A percentile compares a stretch with the other conserved stretches of the same genome.
Evolutionary conservation across 2,797 vertebrate species (phyloP).

Genomic region (Agapornis canus): DNA sequence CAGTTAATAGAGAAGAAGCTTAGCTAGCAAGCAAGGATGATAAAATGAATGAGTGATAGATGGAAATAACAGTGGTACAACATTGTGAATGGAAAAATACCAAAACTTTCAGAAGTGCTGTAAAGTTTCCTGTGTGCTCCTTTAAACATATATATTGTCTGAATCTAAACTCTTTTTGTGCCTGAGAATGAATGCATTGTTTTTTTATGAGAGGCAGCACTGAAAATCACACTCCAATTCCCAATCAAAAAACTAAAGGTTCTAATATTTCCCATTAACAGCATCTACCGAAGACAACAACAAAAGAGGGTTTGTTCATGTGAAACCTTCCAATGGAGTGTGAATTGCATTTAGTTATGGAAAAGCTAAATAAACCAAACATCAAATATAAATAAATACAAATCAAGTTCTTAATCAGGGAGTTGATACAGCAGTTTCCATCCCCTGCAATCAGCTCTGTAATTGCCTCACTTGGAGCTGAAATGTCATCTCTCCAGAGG

Average conservation of each 20-base stretch:
- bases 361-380: conserved; percentile 53
- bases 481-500: conserved; percentile 23
- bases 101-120: not conserved
- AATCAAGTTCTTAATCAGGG: conserved; percentile 55
- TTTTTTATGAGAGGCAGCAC: not conserved
- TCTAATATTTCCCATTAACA: conserved; percentile 4
- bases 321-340: conserved; percentile 23
- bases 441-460: conserved; percentile 59
- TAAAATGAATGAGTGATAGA: conserved; percentile 14
- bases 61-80: not conserved
- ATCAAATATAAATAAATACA: conserved; percentile 61
- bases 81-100: conserved; percentile 24
- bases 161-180: not conserved
- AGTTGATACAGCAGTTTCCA: conserved; percentile 30
- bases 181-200: conserved; percentile 1
- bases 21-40: not conserved
- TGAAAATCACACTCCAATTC: conserved; percentile 16
- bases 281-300: not conserved
- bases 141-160: not conserved
- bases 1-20: not conserved
- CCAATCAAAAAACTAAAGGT: conserved; percentile 10
- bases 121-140: not conserved
- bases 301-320: not conserved
- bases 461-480: conserved; percentile 60
- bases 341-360: conserved; percentile 8